phyloP scores from a whole-genome alignment of 2,888 invertebrate genomes.

The Hirudinaria manillensis region DNA sequence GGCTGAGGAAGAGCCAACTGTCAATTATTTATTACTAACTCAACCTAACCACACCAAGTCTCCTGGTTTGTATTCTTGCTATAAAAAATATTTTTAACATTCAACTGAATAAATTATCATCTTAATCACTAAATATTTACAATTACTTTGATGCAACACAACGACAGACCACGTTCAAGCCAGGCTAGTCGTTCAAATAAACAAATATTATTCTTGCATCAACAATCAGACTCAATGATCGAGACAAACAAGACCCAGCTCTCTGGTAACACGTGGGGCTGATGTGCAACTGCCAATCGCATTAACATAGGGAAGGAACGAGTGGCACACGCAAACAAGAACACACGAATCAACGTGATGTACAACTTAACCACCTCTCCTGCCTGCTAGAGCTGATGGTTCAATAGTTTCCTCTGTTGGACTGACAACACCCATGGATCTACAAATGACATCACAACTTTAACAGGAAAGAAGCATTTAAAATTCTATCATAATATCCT shows the following conservation, averaged over 20 bases:
- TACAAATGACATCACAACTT: neutral
- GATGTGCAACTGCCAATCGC: too few species aligned
- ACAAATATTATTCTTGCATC: neutral
- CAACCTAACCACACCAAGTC: slow-evolving; percentile 29
- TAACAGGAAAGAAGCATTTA: too few species aligned
- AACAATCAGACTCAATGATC: slow-evolving; percentile 1
- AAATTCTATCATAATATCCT: too few species aligned
- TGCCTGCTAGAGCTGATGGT: neutral
- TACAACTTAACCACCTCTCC: slow-evolving; percentile 14
- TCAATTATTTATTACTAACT: slow-evolving; percentile 25
- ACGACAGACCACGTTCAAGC: neutral
- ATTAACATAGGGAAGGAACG: too few species aligned
- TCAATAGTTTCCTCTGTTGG: neutral
- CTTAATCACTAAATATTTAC: neutral
- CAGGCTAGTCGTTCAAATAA: neutral
- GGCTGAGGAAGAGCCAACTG: too few species aligned
- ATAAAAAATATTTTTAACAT: slow-evolving; percentile 7
- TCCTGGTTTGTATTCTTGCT: slow-evolving; percentile 23
- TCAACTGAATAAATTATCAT: slow-evolving; percentile 7
- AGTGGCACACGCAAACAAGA: neutral
- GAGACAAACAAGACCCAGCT: neutral
- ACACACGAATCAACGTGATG: neutral
- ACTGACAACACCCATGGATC: slow-evolving; percentile 16
- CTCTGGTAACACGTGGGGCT: too few species aligned
- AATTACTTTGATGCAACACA: neutral